These are phyloP conservation scores for Fringilla coelebs DNA, from an alignment of 2,797 vertebrate species.

Conservation along the genomic window DNA sequence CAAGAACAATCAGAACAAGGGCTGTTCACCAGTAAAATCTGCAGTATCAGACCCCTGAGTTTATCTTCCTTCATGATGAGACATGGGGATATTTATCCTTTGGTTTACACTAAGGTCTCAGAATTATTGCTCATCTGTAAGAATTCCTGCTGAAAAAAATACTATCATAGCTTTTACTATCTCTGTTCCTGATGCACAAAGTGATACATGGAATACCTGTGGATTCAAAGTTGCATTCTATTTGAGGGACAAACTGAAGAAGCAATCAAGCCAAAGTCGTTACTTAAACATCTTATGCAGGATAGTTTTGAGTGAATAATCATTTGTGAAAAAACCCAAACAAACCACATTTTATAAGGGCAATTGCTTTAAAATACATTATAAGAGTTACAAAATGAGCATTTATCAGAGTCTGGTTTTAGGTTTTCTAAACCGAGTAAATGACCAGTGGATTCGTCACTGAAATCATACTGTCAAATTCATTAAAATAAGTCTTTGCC, in stretches of 20 bases:
- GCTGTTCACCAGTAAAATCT: neutral
- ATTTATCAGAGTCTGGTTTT: neutral
- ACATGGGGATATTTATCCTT: neutral
- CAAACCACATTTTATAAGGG: neutral
- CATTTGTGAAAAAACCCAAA: neutral
- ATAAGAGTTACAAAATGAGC: neutral
- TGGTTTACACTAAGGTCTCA: neutral
- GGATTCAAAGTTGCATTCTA: slow-evolving; percentile 19
- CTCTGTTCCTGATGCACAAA: neutral
- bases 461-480: neutral
- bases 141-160: neutral
- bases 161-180: fast-evolving
- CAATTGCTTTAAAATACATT: neutral
- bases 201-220: neutral
- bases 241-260: neutral
- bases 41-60: neutral
- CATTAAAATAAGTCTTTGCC: neutral
- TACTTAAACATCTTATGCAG: neutral
- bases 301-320: neutral
- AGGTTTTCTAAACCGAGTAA: neutral
- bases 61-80: neutral
- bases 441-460: neutral
- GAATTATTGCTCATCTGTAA: neutral
- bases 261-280: neutral
- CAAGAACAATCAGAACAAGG: neutral